Evolutionary conservation across 2,797 vertebrate species (phyloP), one percentile per base, ranked within the genome.

Genomic region (Rhynchotus rufescens): DNA sequence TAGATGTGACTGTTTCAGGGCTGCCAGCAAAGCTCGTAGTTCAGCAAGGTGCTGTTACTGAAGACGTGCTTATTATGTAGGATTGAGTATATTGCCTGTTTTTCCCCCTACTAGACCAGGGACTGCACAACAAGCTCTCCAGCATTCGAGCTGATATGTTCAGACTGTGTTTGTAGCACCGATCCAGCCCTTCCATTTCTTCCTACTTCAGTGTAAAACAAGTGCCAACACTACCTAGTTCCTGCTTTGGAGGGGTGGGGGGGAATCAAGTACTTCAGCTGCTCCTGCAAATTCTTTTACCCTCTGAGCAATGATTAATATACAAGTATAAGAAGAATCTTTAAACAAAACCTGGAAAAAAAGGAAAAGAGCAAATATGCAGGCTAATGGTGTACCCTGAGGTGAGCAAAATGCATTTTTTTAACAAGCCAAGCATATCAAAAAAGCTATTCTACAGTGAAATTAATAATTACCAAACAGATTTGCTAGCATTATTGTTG

Each of bases 401-500:
- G 93, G 92, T 95, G 86, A 94, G 68, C 23, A 94, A 94, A 96
- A 95, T 93, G 23, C 87, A 92, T 95, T 96, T 96, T 94, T 96
- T 94, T 94, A 96, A 95, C 94, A 95, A 97, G 94, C 95, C 84
- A 97, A 95, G 88, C 87, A 94, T 96, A 91, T 76, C 80, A 96
- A 95, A 96, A 68, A 96, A 96, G 72, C 90, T 96, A 81, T 89
- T 95, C 90, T 95, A 83, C 88, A 91, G 71, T 96, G 88, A 97
- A 95, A 96, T 96, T 96, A 96, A 92, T 96, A 97, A 96, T 94
- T 95, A 95, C 91, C 83, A 77, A 86, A 95, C 97, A 96, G 80
- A 96, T 95, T 95, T 92, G 79, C 93, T 90, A 82, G 87, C 83
- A 68, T 96, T 95, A 93, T 96, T 95, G 88, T 96, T 95, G 90